Evolutionary conservation across 1,140 invertebrate genomes (phyloP), one percentile per base, ranked within the genome.

Genomic region (Lordiphosa clarofinis): DNA sequence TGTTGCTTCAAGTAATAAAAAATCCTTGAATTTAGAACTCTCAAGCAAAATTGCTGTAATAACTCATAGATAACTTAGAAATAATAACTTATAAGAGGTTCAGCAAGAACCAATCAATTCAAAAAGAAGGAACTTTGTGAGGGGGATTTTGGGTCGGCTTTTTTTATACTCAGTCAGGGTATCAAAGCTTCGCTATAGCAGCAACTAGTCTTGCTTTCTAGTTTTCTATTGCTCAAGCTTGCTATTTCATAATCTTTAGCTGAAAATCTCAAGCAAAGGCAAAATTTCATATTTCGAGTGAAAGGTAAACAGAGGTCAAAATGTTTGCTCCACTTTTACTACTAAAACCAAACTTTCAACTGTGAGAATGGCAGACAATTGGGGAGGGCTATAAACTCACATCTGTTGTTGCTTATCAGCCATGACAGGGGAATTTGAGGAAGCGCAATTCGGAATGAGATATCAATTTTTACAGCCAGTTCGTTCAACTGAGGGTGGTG

Each of bases 271-370:
- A 8, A 8, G 10, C 6, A 42, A 39, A 35, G 58, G 53, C 24
- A 39, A 8, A 6, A n/a, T 54, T 37, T 39, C n/a, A 8, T 54
- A 47, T 40, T 7, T 40, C 9, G 13, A 79, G 76, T 64, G 72
- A 81, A 81, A 72, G 76, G 76, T 62, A 75, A 28, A 43, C 35
- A 49, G 15, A 38, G 37, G 42, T 53, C 36, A 54, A 47, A 47
- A 47, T 40, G 50, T 53, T 57, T 78, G 49, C 43, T 52, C 46
- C 47, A 74, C 50, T 69, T 69, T 69, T 69, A 79, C 67, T 60
- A n/a, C n/a, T n/a, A n/a, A 24, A 28, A 36, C 21, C 19, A 3
- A 31, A 31, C 13, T 19, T 44, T 31, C 8, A 3, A 9, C 15
- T 44, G 10, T 28, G 10, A 40, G 13, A 15, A 13, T 40, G 28